Evolutionary conservation across 2,888 invertebrate species (phyloP).

Genomic region (Catocala sponsa): DNA sequence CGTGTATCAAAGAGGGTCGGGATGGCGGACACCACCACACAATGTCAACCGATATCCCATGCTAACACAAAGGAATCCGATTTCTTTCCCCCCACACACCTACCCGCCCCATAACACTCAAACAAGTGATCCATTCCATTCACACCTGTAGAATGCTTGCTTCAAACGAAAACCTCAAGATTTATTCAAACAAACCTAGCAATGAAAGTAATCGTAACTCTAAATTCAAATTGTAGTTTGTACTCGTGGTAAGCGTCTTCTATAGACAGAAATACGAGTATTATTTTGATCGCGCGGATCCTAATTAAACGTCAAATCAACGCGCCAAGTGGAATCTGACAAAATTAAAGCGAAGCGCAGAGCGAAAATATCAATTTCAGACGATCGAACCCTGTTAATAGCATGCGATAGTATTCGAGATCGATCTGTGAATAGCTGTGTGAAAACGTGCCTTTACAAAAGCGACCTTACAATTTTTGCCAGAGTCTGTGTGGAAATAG

Average conservation of each 20-base stretch:
- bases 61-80: constrained; percentile 44
- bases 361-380: constrained; percentile 32
- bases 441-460: constrained; percentile 22
- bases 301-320: constrained; percentile 49
- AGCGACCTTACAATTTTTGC: background rate
- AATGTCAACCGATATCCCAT: constrained; percentile 33
- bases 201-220: constrained; percentile 8
- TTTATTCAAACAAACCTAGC: background rate
- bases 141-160: constrained; percentile 13
- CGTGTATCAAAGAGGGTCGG: constrained; percentile 24
- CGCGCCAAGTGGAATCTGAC: constrained; percentile 32
- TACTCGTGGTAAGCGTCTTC: background rate
- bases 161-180: background rate
- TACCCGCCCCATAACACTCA: background rate
- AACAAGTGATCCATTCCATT: background rate
- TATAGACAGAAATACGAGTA: constrained; percentile 29
- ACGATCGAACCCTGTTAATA: constrained; percentile 22
- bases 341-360: constrained; percentile 26
- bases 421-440: constrained; percentile 18
- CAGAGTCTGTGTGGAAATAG: background rate
- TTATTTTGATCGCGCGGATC: constrained; percentile 40
- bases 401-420: constrained; percentile 11
- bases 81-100: constrained; percentile 25
- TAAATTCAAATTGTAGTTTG: background rate
- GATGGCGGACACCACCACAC: constrained; percentile 26